These are phyloP conservation scores for Gorsachius goisagi DNA, from an alignment of 2,113 vertebrate species.

Conservation along the genomic window DNA sequence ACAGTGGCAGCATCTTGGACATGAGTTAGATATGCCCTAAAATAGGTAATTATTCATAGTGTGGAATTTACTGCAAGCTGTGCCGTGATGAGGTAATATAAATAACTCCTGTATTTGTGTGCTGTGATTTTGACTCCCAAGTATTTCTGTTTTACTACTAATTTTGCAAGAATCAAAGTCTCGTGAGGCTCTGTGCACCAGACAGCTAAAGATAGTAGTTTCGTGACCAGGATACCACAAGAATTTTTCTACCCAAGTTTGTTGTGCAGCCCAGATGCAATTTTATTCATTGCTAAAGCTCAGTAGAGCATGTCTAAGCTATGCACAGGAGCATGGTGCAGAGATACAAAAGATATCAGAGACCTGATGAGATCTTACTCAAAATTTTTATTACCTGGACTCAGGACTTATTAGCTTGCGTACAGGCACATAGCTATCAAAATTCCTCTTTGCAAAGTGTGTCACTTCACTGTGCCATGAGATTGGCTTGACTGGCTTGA, in stretches of 20 bases:
- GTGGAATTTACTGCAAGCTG: slow-evolving; percentile 12
- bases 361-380: neutral
- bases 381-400: neutral
- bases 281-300: neutral
- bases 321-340: neutral
- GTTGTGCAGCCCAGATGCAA: neutral
- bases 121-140: slow-evolving; percentile 40
- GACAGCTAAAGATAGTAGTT: neutral
- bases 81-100: slow-evolving; percentile 46
- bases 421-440: neutral
- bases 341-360: neutral
- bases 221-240: neutral
- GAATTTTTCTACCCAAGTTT: neutral
- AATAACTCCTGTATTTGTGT: slow-evolving; percentile 44
- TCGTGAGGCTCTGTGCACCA: neutral
- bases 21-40: slow-evolving; percentile 37
- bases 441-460: neutral
- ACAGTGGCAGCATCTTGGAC: slow-evolving; percentile 29
- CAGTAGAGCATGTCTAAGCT: neutral
- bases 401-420: neutral
- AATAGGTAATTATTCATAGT: slow-evolving; percentile 53
- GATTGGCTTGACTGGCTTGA: neutral
- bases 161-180: slow-evolving; percentile 25
- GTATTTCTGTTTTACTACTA: slow-evolving; percentile 48
- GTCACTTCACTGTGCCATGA: neutral